Conservation (phyloP, 2,113 vertebrate genomes). For the Cichladusa arquata region DNA sequence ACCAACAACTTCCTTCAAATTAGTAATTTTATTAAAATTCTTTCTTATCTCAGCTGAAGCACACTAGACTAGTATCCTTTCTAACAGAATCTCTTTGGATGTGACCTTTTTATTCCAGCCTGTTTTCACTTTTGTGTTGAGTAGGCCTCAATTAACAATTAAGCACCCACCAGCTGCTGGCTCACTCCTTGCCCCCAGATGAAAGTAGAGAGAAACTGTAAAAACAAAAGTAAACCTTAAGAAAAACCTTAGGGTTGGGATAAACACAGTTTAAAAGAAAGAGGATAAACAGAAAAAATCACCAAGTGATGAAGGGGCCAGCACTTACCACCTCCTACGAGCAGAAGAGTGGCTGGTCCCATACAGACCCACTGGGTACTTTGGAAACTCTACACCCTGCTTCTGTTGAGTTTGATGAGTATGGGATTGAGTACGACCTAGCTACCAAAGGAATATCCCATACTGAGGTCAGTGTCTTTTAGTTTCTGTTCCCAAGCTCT, state of each 20-base stretch:
- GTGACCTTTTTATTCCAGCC: neutral
- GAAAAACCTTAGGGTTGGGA: neutral
- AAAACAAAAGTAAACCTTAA: neutral
- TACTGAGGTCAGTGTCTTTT: neutral
- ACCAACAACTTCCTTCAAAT: neutral
- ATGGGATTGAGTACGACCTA: neutral
- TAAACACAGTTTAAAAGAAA: neutral
- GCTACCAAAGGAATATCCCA: too few species aligned
- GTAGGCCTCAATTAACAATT: neutral
- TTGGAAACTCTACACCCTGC: neutral
- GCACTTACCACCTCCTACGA: neutral
- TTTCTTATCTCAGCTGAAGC: neutral
- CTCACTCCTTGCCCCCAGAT: neutral
- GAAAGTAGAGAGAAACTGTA: accelerated
- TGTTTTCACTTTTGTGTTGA: neutral
- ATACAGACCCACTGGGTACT: neutral
- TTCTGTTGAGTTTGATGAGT: neutral
- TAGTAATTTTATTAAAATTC: neutral
- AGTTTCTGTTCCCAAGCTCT: neutral
- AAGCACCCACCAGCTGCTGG: neutral
- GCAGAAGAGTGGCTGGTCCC: neutral
- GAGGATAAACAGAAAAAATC: neutral
- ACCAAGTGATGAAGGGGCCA: neutral
- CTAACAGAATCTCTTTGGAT: neutral
- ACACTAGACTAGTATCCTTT: neutral